Evolutionary conservation across 2,888 invertebrate genomes (phyloP), one percentile per base, ranked within the genome.

Genomic region (Orthosia gracilis): DNA sequence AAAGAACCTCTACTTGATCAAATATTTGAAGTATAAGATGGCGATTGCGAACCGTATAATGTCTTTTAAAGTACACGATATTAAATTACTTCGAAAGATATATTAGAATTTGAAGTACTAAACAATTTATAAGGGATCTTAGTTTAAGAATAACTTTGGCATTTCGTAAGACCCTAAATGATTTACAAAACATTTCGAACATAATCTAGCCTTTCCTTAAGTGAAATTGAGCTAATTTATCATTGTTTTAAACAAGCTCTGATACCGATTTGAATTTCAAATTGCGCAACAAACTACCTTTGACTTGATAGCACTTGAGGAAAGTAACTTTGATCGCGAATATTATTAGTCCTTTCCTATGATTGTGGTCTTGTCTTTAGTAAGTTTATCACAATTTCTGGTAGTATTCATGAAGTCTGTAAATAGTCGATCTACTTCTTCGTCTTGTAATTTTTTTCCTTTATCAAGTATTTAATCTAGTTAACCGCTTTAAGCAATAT

Each of bases 191-290:
- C 54, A 62, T 70, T 70, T 63, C 3, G 57, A 79, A 77, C 74
- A 69, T 83, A 78, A 82, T 70, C 68, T 67, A 78, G 69, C 57
- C 31, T 74, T 74, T 57, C 65, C 62, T 64, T 26, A 66, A 80
- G 64, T 66, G 57, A 75, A 76, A 80, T 80, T 52, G 62, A 76
- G 66, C 76, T 73, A 80, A 80, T 84, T 83, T 75, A 76, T 81
- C 73, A 74, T 81, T 77, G 73, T 81, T 73, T 66, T 71, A 50
- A 76, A 68, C 73, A 52, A 75, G 61, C 73, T 68, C 52, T 65
- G 45, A 70, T 57, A 54, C 55, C n/a, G 64, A 84, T 87, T 83
- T 80, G 77, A 80, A 87, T 80, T 83, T 84, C 84, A 84, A 87
- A 83, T 85, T 63, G 17, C 47, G 49, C 7, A 26, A 40, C 40